Base-by-base conservation (phyloP, 2,888 invertebrate genomes). In the Exocentrus adspersus region DNA sequence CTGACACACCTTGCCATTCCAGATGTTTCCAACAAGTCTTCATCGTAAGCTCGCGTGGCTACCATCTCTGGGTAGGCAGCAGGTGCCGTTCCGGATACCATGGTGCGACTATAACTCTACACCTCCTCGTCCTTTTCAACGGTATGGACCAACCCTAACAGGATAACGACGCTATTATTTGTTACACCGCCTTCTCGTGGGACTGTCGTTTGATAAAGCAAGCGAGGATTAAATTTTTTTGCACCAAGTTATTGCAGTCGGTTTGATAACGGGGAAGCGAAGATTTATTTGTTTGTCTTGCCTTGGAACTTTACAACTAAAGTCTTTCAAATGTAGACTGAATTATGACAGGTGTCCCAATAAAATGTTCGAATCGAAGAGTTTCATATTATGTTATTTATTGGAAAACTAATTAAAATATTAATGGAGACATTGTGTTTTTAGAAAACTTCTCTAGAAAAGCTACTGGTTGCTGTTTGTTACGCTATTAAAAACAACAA, bases 71-170 rank as follows among this genome's bases (percentile, higher is more conserved):
- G 21, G 54, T 54, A 32, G 54, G 54, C 43, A 20, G 54, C 54
- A 54, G 42, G 42, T 54, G 54, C 54, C 54, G 54, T 54, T 54
- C 52, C 21, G 19, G 52, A 52, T 52, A 17, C 37, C 52, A 20
- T 12, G 14, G 12, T 10, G 37, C 9, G 28, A 12, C 52, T 17
- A 28, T 51, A 51, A 51, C 17, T 51, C 7, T 28, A 21, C 24
- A 51, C 51, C 20, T 51, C 10, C 14, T 37, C 37, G 12, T 37
- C 10, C 12, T 14, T n/a, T 2, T 14, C 37, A 37, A 37, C 37
- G 37, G 37, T 37, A 37, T 2, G n/a, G 37, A 37, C 37, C 10
- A 37, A 12, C 37, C 37, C n/a, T 37, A 37, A 10, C n/a, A n/a
- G 37, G 37, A 37, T 37, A 37, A 37, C 37, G 37, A 37, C 37